Conservation (phyloP, 1,140 invertebrate species). For the Drosophila leontia region DNA sequence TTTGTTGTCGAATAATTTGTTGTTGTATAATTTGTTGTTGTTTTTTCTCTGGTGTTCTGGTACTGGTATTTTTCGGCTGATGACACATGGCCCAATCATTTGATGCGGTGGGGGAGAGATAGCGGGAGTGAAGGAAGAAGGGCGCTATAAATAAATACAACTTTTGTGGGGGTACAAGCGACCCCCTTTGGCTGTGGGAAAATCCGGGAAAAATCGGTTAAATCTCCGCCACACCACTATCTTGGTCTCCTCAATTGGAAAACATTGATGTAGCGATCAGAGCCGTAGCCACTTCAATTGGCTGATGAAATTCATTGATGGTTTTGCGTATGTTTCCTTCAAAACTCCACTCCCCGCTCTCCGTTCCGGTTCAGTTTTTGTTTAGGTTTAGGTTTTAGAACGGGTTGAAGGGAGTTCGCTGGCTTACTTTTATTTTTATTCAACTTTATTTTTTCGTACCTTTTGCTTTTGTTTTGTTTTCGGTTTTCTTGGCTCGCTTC, state of each 20-base stretch:
- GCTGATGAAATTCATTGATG: conserved; percentile 71
- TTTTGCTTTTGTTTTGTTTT: conserved; percentile 35
- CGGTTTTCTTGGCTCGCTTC: conserved; percentile 16
- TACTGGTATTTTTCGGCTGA: conserved; percentile 26
- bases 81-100: conserved; percentile 64
- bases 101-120: not conserved
- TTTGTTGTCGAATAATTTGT: conserved; percentile 14
- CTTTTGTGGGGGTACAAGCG: conserved; percentile 2
- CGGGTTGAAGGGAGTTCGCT: conserved; percentile 44
- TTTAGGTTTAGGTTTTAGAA: conserved; percentile 2
- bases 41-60: conserved; percentile 3
- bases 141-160: conserved; percentile 30
- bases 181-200: conserved; percentile 13
- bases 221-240: not conserved
- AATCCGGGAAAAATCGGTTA: conserved; percentile 1
- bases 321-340: conserved; percentile 43
- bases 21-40: conserved; percentile 12
- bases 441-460: not conserved
- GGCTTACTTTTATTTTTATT: conserved; percentile 30
- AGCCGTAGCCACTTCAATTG: conserved; percentile 36
- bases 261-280: not conserved
- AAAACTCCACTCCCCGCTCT: conserved; percentile 6
- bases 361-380: not conserved
- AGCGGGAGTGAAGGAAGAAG: not conserved
- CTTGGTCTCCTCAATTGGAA: conserved; percentile 8